Percentiles rank a stretch among this genome's conserved stretches.
phyloP scores from a whole-genome alignment of 2,797 vertebrate genomes.

The Gallinago nigripennis region DNA sequence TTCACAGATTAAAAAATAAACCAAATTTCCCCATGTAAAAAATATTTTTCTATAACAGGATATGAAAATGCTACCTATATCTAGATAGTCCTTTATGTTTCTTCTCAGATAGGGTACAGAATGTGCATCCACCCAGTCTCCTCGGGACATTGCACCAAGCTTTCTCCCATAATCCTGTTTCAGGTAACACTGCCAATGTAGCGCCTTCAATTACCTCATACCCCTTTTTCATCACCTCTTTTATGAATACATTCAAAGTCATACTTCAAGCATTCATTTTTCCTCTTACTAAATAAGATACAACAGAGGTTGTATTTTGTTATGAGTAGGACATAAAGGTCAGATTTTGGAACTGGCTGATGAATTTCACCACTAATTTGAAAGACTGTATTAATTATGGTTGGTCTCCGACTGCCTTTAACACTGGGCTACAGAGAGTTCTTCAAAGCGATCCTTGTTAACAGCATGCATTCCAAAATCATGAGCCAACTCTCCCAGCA shows the following conservation, averaged over 20 bases:
- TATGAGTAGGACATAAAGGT: background rate
- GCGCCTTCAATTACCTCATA: background rate
- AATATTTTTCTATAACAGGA: background rate
- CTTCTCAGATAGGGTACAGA: background rate
- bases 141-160: background rate
- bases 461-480: constrained; percentile 34
- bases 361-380: constrained; percentile 56
- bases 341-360: constrained; percentile 6
- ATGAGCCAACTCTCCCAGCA: constrained; percentile 49
- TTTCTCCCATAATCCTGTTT: background rate
- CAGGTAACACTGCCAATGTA: background rate
- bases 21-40: background rate
- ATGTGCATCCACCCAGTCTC: background rate
- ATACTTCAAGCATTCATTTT: background rate
- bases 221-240: background rate
- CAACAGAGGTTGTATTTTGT: constrained; percentile 3
- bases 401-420: constrained; percentile 30
- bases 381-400: constrained; percentile 55
- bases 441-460: constrained; percentile 63
- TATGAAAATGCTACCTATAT: background rate
- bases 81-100: background rate
- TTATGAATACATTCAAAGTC: background rate
- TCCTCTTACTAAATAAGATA: background rate
- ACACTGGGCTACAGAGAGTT: constrained; percentile 48
- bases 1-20: background rate